These are phyloP conservation scores for Brachyopa scutellaris DNA, from an alignment of 2,888 invertebrate species.

Conservation along the genomic window DNA sequence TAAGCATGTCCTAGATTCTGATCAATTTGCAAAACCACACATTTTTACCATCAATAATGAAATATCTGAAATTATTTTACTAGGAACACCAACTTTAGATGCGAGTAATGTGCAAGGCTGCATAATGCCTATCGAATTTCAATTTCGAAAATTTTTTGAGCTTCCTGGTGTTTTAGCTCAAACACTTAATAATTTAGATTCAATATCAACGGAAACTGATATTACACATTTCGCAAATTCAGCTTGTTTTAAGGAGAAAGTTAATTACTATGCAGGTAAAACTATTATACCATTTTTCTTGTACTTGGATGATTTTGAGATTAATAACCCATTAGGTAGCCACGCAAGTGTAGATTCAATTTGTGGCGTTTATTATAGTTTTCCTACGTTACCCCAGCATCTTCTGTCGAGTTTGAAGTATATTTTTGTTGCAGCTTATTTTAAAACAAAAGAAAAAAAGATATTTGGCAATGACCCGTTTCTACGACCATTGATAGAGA, in stretches of 20 bases:
- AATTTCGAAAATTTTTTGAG: constrained; percentile 58
- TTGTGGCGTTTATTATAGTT: constrained; percentile 58
- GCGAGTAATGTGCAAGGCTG: constrained; percentile 43
- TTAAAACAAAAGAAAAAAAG: constrained; percentile 46
- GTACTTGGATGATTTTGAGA: constrained; percentile 56
- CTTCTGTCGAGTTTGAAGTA: constrained; percentile 47
- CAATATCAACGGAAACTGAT: constrained; percentile 6
- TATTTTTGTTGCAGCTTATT: constrained; percentile 53
- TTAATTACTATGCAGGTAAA: constrained; percentile 15
- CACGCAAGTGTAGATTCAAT: constrained; percentile 52
- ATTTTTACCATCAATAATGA: constrained; percentile 52
- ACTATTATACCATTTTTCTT: constrained; percentile 47
- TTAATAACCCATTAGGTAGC: constrained; percentile 55
- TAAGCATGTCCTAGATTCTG: neutral
- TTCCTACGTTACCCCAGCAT: constrained; percentile 51
- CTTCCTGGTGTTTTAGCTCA: constrained; percentile 36
- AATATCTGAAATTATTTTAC: constrained; percentile 47
- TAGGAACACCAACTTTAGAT: constrained; percentile 45
- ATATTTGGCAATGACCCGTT: constrained; percentile 53
- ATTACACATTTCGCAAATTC: constrained; percentile 44
- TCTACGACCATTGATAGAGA: constrained; percentile 32
- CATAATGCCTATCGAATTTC: constrained; percentile 43
- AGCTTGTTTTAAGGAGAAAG: constrained; percentile 37
- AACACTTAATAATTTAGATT: constrained; percentile 37
- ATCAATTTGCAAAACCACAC: constrained; percentile 36